Evolutionary conservation across 2,888 invertebrate species (phyloP).

Genomic region (Rhingia rostrata): DNA sequence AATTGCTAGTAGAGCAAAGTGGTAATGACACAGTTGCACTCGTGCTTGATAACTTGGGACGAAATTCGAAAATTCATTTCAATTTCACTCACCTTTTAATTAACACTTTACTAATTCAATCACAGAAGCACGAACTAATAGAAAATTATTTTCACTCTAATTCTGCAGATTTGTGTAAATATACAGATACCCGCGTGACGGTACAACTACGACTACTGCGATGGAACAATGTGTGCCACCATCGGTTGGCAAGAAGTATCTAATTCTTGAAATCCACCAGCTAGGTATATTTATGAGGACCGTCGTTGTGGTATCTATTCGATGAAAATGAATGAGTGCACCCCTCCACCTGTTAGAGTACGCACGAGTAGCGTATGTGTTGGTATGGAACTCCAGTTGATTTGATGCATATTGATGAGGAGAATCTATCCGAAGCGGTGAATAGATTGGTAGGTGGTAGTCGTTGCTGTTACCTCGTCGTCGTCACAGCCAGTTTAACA

Average conservation of each 20-base stretch:
- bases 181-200: neutral
- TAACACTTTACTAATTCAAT: constrained; percentile 40
- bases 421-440: constrained; percentile 33
- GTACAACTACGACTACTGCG: constrained; percentile 18
- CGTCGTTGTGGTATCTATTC: constrained; percentile 5
- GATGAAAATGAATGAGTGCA: constrained; percentile 48
- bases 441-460: constrained; percentile 14
- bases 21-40: constrained; percentile 42
- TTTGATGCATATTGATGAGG: constrained; percentile 66
- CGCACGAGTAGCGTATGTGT: constrained; percentile 2
- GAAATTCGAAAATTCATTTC: constrained; percentile 6
- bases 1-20: constrained; percentile 14
- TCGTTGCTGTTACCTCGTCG: constrained; percentile 27
- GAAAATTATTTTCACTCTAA: constrained; percentile 54
- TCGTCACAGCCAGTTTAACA: constrained; percentile 54
- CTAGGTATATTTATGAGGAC: constrained; percentile 68
- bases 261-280: constrained; percentile 65
- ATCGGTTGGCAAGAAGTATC: constrained; percentile 68
- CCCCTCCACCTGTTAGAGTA: constrained; percentile 58
- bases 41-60: constrained; percentile 8
- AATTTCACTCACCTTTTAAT: constrained; percentile 68
- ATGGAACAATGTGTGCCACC: constrained; percentile 46
- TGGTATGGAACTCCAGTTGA: constrained; percentile 46
- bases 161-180: constrained; percentile 1
- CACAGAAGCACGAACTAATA: constrained; percentile 15